These are phyloP conservation scores for Phalacrocorax pelagicus DNA, from an alignment of 2,113 vertebrate genomes.

Conservation along the genomic window DNA sequence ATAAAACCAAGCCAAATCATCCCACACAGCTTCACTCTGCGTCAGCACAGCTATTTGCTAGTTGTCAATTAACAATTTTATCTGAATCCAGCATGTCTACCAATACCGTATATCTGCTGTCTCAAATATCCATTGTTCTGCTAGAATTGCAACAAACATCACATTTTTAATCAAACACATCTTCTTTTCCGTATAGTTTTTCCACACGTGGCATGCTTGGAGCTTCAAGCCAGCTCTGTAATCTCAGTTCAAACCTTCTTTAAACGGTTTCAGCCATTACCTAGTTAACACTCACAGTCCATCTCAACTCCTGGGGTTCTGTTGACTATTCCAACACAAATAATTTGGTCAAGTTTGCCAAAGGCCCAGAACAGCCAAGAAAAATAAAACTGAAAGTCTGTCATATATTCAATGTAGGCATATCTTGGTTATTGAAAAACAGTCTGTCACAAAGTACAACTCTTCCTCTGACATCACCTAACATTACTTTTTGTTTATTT, in stretches of 20 bases:
- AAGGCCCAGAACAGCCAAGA: background rate
- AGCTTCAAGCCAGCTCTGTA: background rate
- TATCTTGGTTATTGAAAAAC: background rate
- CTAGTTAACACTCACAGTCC: background rate
- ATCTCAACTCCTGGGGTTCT: background rate
- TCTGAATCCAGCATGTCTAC: background rate
- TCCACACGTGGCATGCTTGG: background rate
- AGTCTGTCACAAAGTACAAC: background rate
- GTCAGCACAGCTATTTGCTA: background rate
- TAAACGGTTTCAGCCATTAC: background rate
- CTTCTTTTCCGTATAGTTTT: background rate
- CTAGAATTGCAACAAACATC: background rate
- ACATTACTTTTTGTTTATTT: background rate
- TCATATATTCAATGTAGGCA: background rate
- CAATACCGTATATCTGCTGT: background rate
- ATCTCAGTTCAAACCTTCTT: background rate
- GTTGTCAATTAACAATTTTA: background rate
- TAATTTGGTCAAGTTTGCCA: background rate
- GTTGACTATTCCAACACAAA: background rate
- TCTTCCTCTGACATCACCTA: background rate
- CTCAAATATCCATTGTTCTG: background rate
- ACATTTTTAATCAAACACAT: background rate
- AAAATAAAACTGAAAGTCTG: background rate
- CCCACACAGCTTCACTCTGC: background rate
- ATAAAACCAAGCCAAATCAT: background rate